Percentiles rank a stretch among this genome's conserved stretches.
Conservation (phyloP, 92 coral and sea anemone genomes). For the Hydrozoanthus gracilis region DNA sequence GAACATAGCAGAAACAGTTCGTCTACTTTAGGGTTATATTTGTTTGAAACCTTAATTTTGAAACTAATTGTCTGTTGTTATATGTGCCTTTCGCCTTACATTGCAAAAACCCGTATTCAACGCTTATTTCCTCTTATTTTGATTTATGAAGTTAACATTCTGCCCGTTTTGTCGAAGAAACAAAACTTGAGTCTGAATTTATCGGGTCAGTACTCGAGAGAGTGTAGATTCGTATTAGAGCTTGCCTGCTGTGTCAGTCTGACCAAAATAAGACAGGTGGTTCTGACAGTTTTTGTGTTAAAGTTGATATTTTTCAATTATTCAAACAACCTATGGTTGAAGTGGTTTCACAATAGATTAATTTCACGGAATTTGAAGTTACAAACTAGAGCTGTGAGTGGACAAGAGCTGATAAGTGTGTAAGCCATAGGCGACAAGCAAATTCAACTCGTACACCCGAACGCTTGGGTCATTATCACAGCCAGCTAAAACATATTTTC, state of each 20-base stretch:
- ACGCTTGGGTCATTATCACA: conserved; percentile 24
- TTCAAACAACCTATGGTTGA: conserved; percentile 32
- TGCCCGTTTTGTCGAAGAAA: no score
- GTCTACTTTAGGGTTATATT: no score
- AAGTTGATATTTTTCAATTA: conserved; percentile 48
- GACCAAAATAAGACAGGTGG: conserved; percentile 27
- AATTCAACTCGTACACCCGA: conserved; percentile 7
- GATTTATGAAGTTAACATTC: no score
- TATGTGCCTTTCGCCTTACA: no score
- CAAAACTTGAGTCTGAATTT: no score
- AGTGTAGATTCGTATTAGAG: no score
- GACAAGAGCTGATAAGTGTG: neutral
- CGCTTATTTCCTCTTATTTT: no score
- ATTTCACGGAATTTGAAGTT: conserved; percentile 32
- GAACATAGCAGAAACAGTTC: no score
- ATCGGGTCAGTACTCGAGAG: no score
- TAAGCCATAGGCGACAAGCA: conserved; percentile 21
- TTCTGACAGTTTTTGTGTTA: conserved; percentile 19
- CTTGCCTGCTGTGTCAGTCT: conserved; percentile 6
- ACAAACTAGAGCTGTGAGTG: conserved; percentile 20
- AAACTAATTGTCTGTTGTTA: no score
- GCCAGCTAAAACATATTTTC: neutral
- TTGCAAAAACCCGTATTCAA: no score
- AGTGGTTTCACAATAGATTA: conserved; percentile 47
- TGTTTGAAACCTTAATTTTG: no score